Evolutionary conservation across 2,113 vertebrate species (phyloP), one percentile per base, ranked within the genome.

Genomic region (Glaucidium brasilianum): DNA sequence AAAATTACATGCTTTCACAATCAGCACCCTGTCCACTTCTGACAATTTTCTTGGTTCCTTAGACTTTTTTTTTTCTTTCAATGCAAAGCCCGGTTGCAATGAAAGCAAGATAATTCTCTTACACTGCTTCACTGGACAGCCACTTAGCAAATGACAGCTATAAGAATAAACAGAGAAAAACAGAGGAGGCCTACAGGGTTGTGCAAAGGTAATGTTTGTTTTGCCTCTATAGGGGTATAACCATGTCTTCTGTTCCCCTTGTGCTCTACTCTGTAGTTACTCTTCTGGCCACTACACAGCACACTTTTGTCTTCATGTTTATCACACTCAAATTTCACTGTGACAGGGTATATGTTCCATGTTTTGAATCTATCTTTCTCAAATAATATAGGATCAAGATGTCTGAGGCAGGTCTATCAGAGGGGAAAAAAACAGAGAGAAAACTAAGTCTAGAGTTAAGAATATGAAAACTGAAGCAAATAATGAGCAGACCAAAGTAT

Each of bases 381-480:
- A 85, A 23, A 56, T 63, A 64, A 49, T 1, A 2, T 29, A 53
- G 19, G 20, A 35, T 69, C 23, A 83, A 49, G 45, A 37, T n/a
- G 11, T 37, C 43, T 50, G 26, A 71, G 32, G 26, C 10, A 83
- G 9, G 10, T 56, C 10, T 22, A 64, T 6, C 12, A 77, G 16
- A 35, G 5, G 34, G 63, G 1, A 3, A 12, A 66, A 45, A 43
- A 19, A 12, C 2, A 0, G 11, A 74, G 4, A 59, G 13, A 37
- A 72, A 78, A 37, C 14, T 4, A 78, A 17, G 15, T 34, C 29
- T 34, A 35, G 26, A 30, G 23, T 41, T 47, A 64, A 81, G 37
- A 84, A 39, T 11, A 78, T 15, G 16, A 88, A 81, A 94, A 74
- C 59, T 15, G 1, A 67, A 41, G 12, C 22, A 73, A 81, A 55